phyloP scores from a whole-genome alignment of 2,797 vertebrate genomes.

The Coracias cyanogaster region DNA sequence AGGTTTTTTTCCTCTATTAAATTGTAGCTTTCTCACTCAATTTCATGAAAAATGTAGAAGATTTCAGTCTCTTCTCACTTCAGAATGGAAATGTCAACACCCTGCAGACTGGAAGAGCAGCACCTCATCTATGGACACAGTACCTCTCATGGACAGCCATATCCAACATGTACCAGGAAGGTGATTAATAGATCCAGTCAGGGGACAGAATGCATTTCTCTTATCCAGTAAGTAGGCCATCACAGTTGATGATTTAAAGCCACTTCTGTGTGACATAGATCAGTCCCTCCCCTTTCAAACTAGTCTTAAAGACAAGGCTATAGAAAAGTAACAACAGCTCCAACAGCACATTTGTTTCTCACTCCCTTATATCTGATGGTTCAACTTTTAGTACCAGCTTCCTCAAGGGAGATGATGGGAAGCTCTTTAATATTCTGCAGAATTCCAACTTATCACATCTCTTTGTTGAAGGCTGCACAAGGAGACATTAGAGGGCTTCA shows the following conservation, averaged over 20 bases:
- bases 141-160: not conserved
- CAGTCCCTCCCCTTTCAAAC: not conserved
- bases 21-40: not conserved
- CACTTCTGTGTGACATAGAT: not conserved
- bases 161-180: not conserved
- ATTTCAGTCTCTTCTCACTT: not conserved
- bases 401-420: not conserved
- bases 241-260: not conserved
- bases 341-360: not conserved
- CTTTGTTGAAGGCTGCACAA: not conserved
- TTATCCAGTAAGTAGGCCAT: not conserved
- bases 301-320: not conserved
- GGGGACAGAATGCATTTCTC: not conserved
- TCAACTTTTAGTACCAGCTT: not conserved
- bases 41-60: not conserved
- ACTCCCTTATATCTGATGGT: not conserved
- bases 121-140: not conserved
- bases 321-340: not conserved
- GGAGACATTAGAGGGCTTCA: not conserved
- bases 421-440: slow-evolving; percentile 6
- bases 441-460: not conserved
- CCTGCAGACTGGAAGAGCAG: not conserved
- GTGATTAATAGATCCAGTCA: not conserved
- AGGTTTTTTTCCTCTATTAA: not conserved
- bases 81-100: slow-evolving; percentile 15